These are phyloP conservation scores for Elgonia sp. DNA, from an alignment of 2,888 invertebrate genomes.

Conservation along the genomic window DNA sequence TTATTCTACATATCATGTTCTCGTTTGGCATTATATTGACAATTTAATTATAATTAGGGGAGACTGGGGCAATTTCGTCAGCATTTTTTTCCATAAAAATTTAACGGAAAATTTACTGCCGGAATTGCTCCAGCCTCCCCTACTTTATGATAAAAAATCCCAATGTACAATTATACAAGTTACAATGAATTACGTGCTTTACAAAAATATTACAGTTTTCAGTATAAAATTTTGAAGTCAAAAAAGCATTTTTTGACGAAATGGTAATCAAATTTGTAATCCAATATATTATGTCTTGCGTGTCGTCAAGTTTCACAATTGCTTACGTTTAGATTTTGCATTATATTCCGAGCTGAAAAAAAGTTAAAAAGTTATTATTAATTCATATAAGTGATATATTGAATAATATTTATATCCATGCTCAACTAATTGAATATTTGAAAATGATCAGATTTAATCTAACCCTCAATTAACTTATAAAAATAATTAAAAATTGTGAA, in stretches of 20 bases:
- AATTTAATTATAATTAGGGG: slow-evolving; percentile 52
- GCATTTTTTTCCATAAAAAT: no score
- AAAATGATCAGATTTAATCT: no score
- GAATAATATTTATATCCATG: no score
- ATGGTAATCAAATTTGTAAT: slow-evolving; percentile 11
- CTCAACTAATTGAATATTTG: no score
- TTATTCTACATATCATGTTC: slow-evolving; percentile 68
- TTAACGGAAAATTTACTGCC: no score
- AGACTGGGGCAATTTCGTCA: no score
- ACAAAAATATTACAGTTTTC: slow-evolving; percentile 51
- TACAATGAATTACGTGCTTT: slow-evolving; percentile 55
- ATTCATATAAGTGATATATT: not conserved
- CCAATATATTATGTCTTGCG: slow-evolving; percentile 15
- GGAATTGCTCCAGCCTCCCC: no score
- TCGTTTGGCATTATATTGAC: slow-evolving; percentile 65
- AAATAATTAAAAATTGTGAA: no score
- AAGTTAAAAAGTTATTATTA: no score
- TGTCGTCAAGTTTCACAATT: slow-evolving; percentile 90
- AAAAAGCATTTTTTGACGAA: slow-evolving; percentile 46
- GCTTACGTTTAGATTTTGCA: slow-evolving; percentile 94
- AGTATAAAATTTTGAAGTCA: slow-evolving; percentile 57
- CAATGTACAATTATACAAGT: slow-evolving; percentile 65
- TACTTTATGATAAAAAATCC: slow-evolving; percentile 52
- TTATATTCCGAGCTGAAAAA: slow-evolving; percentile 92
- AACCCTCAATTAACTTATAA: no score